Evolutionary conservation across 2,113 vertebrate genomes (phyloP).

Genomic region (Gasterosteus aculeatus): DNA sequence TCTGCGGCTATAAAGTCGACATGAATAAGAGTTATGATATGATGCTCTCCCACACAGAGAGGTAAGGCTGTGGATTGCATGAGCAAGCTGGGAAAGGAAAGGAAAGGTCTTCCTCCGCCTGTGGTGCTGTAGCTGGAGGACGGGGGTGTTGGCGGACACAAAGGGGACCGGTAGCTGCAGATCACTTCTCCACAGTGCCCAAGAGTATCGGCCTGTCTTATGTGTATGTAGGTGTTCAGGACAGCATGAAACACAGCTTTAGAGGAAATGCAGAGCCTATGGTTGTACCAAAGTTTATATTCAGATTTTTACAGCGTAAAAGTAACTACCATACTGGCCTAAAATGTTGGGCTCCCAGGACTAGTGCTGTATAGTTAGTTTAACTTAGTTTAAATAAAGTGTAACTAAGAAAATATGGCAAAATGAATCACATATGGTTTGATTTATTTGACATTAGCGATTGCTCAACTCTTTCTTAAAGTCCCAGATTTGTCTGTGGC

Average conservation of each 20-base stretch:
- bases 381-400: neutral
- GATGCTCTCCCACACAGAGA: slow-evolving; percentile 13
- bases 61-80: neutral
- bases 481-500: neutral
- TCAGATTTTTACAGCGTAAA: neutral
- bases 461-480: neutral
- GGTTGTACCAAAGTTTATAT: neutral
- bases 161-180: neutral
- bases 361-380: neutral
- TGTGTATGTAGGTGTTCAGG: neutral
- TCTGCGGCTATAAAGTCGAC: slow-evolving; percentile 13
- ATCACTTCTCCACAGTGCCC: slow-evolving; percentile 4
- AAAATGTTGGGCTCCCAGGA: neutral
- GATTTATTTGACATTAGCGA: neutral
- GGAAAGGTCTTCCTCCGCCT: slow-evolving; percentile 42
- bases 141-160: slow-evolving; percentile 4
- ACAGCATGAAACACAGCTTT: neutral
- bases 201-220: neutral
- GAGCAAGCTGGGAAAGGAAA: neutral
- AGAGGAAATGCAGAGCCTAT: neutral
- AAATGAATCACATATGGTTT: neutral
- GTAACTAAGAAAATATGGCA: neutral
- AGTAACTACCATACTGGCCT: neutral
- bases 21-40: slow-evolving; percentile 16
- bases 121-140: slow-evolving; percentile 28